Evolutionary conservation across 2,113 vertebrate genomes (phyloP), one percentile per base, ranked within the genome.

Genomic region (Desmodus rotundus): DNA sequence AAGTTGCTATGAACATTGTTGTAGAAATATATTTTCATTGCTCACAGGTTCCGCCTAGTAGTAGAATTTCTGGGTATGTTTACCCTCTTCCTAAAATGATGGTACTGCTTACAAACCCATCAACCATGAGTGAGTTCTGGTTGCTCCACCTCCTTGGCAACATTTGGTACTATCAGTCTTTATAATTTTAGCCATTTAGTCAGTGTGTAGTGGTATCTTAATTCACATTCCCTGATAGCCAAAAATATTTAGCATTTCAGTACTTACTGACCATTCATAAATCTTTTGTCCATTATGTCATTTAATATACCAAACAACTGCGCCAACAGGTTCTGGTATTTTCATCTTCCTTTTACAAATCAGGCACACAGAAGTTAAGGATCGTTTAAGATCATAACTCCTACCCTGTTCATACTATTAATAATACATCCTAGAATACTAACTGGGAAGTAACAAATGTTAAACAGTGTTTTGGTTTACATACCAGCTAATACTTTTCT

Each of bases 401-500:
- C 33, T 85, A 56, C 11, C 28, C n/a, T 89, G n/a, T 28, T 81
- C 26, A 92, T 80, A 87, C 4, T 68, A 76, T 67, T 77, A 92
- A 83, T 33, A 91, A 50, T 52, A 72, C 36, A 80, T n/a, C 17
- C 50, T 83, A 91, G 87, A 90, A 93, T 41, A 87, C n/a, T 91
- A 91, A 58, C 50, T 76, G 16, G 36, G 28, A 87, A 93, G 67
- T 96, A 93, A 70, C 45, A 50, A 77, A 83, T 87, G 33, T 54
- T 80, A 14, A 84, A 54, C 4, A 80, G 28, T 54, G 68, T 36
- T 43, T 73, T 96, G 54, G 73, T 20, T 94, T 88, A 52, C 3
- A 61, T 73, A 43, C 4, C 47, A 86, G 11, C 38, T 47, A 72
- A 89, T 45, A 85, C 33, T 80, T 80, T n/a, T 77, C 50, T 95